These are phyloP conservation scores for Menidia beryllina DNA, from an alignment of 2,113 vertebrate species.

Conservation along the genomic window DNA sequence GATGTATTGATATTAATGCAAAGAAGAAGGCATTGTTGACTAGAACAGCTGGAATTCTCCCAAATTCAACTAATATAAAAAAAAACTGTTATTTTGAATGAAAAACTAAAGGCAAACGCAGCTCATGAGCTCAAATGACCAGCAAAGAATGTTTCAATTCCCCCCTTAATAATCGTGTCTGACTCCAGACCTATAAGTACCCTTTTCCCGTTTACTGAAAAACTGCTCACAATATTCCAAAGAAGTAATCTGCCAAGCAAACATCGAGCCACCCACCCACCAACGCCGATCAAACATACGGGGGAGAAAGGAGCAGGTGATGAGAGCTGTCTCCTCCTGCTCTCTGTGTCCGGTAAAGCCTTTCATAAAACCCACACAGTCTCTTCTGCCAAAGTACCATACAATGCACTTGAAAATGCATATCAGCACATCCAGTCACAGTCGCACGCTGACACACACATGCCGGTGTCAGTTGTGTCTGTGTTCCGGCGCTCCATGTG, in stretches of 20 bases:
- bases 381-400: constrained; percentile 47
- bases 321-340: constrained; percentile 37
- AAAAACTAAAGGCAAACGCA: no score
- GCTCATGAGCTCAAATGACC: neutral
- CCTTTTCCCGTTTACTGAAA: no score
- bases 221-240: constrained; percentile 28
- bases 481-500: neutral
- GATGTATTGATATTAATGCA: no score
- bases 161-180: neutral
- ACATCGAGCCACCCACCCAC: constrained; percentile 42
- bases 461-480: constrained; percentile 26
- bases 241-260: constrained; percentile 28
- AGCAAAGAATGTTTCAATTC: neutral
- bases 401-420: constrained; percentile 38
- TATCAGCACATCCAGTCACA: constrained; percentile 33
- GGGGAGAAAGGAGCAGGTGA: constrained; percentile 27
- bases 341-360: constrained; percentile 50
- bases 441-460: constrained; percentile 18
- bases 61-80: no score
- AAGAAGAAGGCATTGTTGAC: no score
- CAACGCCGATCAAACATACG: constrained; percentile 36
- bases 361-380: constrained; percentile 58
- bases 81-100: no score
- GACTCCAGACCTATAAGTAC: neutral
- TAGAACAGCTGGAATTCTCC: no score